Base-by-base conservation (phyloP, 1,140 invertebrate species). In the Drosophila nebulosa region DNA sequence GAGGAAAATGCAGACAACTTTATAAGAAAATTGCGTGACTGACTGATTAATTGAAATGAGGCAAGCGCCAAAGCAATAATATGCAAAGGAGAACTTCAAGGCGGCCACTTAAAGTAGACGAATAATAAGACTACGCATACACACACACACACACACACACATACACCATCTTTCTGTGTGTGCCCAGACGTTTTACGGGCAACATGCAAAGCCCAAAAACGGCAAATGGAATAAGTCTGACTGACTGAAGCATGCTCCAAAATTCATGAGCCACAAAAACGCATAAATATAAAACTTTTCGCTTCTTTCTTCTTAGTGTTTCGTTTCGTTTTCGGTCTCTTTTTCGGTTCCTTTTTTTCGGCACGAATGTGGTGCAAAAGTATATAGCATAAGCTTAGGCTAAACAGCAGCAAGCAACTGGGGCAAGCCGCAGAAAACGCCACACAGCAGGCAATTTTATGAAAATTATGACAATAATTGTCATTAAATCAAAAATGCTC, bases 401-500 rank as follows among this genome's bases (percentile, higher is more conserved):
- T 64, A 84, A 55, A 78, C 59, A 65, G 9, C 36, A 62, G 30
- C 26, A 62, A 50, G 10, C 7, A 30, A 42, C 39, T 42, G 22
- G 14, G 22, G 14, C 50, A 30, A 52, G 53, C 30, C 26, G 12
- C 39, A 46, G 60, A 35, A 35, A 51, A 46, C 57, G 53, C 55
- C 39, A 46, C 39, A 42, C 39, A 42, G 70, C 63, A 79, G 84
- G 83, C 83, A 88, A 88, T 88, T 88, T 83, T 89, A 88, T 83
- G 84, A 89, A 84, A 89, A 89, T 88, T 88, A 89, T 89, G 84
- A 88, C 84, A 88, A 88, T 88, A 88, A 88, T 88, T 88, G 84
- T 88, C 84, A 88, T 88, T 88, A 88, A 88, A 88, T 88, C 84
- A 88, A 88, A 88, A 88, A 88, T 88, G 80, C 79, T 79, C 76